Percentiles rank a stretch among this genome's conserved stretches.
These are phyloP conservation scores for Macroramphosus scolopax DNA, from an alignment of 2,797 vertebrate species.

Conservation along the genomic window DNA sequence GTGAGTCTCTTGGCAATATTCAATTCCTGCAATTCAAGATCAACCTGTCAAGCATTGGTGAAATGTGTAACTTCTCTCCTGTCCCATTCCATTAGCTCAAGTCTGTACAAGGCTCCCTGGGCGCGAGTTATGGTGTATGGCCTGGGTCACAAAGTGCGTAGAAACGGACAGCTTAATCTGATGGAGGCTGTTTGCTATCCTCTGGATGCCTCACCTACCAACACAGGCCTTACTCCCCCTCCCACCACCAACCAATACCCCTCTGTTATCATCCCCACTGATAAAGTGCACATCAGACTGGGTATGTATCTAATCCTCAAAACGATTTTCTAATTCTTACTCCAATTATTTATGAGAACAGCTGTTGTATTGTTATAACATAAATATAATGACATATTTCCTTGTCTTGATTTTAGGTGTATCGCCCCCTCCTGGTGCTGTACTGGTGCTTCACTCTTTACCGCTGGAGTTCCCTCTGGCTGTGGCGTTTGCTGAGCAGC, in stretches of 20 bases:
- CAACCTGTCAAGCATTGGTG: background rate
- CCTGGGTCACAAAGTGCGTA: conserved; percentile 94
- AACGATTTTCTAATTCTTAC: background rate
- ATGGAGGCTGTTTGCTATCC: conserved; percentile 95
- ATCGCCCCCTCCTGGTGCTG: conserved; percentile 92
- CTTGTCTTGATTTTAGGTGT: conserved; percentile 79
- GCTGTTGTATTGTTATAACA: background rate
- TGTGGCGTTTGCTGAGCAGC: conserved; percentile 94
- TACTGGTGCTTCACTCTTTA: conserved; percentile 92
- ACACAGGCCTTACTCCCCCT: conserved; percentile 94
- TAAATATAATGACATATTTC: background rate
- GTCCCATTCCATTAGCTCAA: conserved; percentile 81
- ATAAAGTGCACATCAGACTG: conserved; percentile 95
- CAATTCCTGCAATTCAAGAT: background rate
- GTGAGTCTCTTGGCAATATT: conserved; percentile 73
- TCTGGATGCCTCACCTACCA: conserved; percentile 95
- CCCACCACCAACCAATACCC: conserved; percentile 97
- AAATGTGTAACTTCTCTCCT: conserved; percentile 1
- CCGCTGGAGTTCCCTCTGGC: conserved; percentile 95
- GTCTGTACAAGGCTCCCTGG: conserved; percentile 97
- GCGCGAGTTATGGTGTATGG: conserved; percentile 93
- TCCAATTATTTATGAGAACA: too few relatives aligned
- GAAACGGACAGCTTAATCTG: conserved; percentile 94
- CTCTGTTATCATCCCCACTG: conserved; percentile 92
- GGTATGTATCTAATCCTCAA: conserved; percentile 72